These are phyloP conservation scores for Eupeodes latifasciatus DNA, from an alignment of 2,888 invertebrate species.

Conservation along the genomic window DNA sequence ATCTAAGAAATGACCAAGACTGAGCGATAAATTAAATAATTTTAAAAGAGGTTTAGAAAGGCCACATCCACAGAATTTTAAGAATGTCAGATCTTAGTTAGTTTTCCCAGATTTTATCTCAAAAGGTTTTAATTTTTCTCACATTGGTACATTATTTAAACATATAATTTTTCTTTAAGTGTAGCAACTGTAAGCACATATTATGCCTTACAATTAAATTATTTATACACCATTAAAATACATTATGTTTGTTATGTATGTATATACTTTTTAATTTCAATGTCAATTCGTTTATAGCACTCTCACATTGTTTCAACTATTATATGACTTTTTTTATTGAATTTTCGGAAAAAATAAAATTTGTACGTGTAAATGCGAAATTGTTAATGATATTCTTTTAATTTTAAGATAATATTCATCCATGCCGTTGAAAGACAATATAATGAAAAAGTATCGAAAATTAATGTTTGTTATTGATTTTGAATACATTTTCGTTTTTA, in stretches of 20 bases:
- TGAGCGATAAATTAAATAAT: no score
- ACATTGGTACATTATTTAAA: no score
- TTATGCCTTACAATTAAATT: background rate
- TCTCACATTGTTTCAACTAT: background rate
- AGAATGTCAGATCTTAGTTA: no score
- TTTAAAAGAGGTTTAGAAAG: no score
- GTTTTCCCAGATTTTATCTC: no score
- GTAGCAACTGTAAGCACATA: background rate
- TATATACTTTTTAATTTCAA: background rate
- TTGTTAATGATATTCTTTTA: background rate
- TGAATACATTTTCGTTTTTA: background rate
- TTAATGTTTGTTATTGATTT: no score
- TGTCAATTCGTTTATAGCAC: slow-evolving; percentile 1
- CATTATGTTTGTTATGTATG: no score
- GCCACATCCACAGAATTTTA: no score
- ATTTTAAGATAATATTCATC: background rate
- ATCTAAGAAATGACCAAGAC: no score
- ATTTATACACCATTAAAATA: background rate
- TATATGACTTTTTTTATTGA: background rate
- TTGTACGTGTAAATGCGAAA: background rate
- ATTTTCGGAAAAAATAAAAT: slow-evolving; percentile 6
- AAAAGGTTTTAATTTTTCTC: no score
- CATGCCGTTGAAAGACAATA: background rate
- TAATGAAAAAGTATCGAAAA: background rate
- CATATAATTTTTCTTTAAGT: background rate